A percentile compares a stretch with the other conserved stretches of the same genome.
Conservation (phyloP, 2,888 invertebrate species). For the Mythimna lalbum region DNA sequence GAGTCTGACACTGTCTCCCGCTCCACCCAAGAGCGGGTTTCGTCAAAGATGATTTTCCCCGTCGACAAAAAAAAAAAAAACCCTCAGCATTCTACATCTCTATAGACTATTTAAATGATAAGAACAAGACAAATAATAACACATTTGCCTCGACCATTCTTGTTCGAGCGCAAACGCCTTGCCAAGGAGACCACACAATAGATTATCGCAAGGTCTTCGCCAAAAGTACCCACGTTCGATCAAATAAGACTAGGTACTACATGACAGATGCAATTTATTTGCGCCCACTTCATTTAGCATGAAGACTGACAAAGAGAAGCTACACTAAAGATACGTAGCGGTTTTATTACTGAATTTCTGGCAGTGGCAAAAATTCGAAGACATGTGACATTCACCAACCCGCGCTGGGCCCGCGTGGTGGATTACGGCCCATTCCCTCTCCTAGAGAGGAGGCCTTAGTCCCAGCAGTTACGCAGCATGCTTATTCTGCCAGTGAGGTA, state of each 20-base stretch:
- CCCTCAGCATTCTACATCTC: neutral
- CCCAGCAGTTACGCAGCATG: no score
- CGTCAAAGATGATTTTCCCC: no score
- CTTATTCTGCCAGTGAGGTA: neutral
- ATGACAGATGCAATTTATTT: conserved; percentile 79
- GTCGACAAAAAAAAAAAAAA: no score
- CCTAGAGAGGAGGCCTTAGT: no score
- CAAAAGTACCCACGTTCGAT: conserved; percentile 84
- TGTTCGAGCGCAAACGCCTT: conserved; percentile 66
- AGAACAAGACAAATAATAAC: conserved; percentile 58
- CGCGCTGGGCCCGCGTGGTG: no score
- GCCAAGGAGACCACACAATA: conserved; percentile 79
- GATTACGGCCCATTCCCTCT: no score
- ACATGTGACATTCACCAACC: no score
- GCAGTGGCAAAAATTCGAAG: no score
- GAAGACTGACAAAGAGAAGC: conserved; percentile 59
- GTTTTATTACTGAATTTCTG: neutral
- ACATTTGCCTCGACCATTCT: conserved; percentile 66
- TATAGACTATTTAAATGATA: conserved; percentile 37
- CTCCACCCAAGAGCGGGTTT: no score
- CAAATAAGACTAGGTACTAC: conserved; percentile 62
- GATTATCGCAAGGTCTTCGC: conserved; percentile 82
- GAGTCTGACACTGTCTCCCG: no score
- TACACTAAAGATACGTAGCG: conserved; percentile 27
- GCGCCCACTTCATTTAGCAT: conserved; percentile 73